Evolutionary conservation across 2,113 vertebrate species (phyloP).

Genomic region (Erythrolamprus reginae): DNA sequence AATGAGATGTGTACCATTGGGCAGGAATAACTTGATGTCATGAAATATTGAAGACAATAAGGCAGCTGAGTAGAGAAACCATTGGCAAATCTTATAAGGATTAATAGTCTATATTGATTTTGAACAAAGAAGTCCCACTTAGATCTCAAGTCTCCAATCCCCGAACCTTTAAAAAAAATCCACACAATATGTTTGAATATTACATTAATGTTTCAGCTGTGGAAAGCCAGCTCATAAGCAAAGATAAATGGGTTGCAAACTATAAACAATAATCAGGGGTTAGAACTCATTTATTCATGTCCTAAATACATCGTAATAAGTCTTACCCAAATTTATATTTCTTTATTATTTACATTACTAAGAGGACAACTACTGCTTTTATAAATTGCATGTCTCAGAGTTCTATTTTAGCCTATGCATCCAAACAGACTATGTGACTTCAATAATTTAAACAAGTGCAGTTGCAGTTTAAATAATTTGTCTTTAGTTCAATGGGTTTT

Average conservation of each 20-base stretch:
- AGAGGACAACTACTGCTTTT: background rate
- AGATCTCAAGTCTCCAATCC: too few species aligned
- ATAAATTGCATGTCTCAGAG: background rate
- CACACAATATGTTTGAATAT: too few species aligned
- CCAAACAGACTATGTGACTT: background rate
- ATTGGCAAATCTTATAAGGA: background rate
- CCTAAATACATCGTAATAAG: background rate
- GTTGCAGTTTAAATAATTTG: background rate
- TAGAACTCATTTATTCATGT: background rate
- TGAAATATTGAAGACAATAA: background rate
- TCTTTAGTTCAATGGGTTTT: background rate
- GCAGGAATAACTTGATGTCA: background rate
- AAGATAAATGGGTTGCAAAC: background rate
- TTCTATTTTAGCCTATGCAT: background rate
- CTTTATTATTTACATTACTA: background rate
- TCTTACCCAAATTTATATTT: background rate
- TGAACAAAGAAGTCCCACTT: background rate
- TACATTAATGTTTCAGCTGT: too few species aligned
- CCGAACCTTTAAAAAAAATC: too few species aligned
- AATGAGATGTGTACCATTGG: background rate
- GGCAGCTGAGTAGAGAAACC: background rate
- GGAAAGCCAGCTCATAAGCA: background rate
- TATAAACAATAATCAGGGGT: background rate
- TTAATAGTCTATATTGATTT: background rate
- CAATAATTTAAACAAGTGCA: background rate